Percentiles rank a stretch among this genome's conserved stretches.
Evolutionary conservation across 2,113 vertebrate species (phyloP).

Genomic region (Myotis lucifugus): DNA sequence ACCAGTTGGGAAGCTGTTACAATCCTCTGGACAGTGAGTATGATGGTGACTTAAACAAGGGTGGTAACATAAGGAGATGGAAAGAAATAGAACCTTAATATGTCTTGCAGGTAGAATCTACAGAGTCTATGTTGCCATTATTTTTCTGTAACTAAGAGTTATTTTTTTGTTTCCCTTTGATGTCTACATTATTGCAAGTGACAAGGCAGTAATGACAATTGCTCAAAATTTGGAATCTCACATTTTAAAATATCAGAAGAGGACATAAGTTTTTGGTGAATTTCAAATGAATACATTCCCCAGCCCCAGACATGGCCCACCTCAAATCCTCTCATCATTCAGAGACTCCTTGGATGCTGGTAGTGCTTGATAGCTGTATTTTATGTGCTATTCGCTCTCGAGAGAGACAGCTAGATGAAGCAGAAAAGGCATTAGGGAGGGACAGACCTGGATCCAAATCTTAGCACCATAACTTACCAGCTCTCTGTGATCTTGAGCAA

Average conservation of each 20-base stretch:
- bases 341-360: neutral
- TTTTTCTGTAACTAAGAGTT: neutral
- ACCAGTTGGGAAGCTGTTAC: neutral
- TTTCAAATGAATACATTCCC: neutral
- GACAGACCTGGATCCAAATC: neutral
- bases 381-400: neutral
- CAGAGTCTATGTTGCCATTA: too few relatives aligned
- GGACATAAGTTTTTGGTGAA: neutral
- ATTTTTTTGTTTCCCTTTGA: neutral
- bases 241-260: slow-evolving; percentile 44
- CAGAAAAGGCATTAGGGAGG: neutral
- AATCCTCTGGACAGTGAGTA: neutral
- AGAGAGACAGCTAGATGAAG: neutral
- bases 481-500: neutral
- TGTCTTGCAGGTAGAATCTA: neutral
- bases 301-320: neutral
- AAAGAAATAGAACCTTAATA: neutral
- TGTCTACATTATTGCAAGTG: neutral
- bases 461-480: neutral
- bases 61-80: neutral
- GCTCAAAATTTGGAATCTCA: neutral
- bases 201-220: neutral
- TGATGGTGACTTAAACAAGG: neutral
- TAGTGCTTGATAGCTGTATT: neutral
- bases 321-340: neutral